Evolutionary conservation across 2,113 vertebrate species (phyloP), one percentile per base, ranked within the genome.

Genomic region (Peromyscus polionotus): DNA sequence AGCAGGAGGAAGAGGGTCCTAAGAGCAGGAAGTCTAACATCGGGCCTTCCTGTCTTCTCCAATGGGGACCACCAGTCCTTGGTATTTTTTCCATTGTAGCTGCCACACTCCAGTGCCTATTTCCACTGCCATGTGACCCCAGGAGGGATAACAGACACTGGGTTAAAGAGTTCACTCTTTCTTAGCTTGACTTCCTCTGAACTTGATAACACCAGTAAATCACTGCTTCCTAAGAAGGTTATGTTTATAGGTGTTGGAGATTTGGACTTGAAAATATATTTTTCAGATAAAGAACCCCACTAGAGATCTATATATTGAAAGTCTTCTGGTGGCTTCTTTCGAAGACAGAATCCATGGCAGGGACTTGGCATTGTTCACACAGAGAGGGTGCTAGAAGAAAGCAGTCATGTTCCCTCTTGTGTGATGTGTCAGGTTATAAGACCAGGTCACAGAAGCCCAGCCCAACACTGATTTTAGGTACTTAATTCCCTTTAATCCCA

Each of bases 251-350:
- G 28, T 59, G 16, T 42, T 39, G 10, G 45, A 42, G 33, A 28
- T 39, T 48, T 31, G 26, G 22, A 86, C 5, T 89, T 67, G 67
- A 92, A 36, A 1, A 12, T 26, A 33, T n/a, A 6, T 75, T 87
- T 72, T 14, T 0, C 17, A 3, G 5, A 3, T 20, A 75, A 2
- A 79, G 19, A 84, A 26, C 33, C 75, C 63, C 9, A 0, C 0
- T 13, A 39, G 13, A 81, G 51, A 94, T 17, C 33, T 24, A 2
- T 57, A 65, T 20, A 24, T 6, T 19, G 51, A 84, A 45, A 48
- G 45, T 42, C 42, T 59, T 45, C 0, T 13, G 17, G 54, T 59
- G n/a, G 80, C 31, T 31, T 31, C 26, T 48, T 0, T 10, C 11
- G 45, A 57, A 72, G n/a, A 72, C 28, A 90, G 28, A 80, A 42